Base-by-base conservation (phyloP, 2,113 vertebrate genomes). In the Xiphorhynchus elegans region DNA sequence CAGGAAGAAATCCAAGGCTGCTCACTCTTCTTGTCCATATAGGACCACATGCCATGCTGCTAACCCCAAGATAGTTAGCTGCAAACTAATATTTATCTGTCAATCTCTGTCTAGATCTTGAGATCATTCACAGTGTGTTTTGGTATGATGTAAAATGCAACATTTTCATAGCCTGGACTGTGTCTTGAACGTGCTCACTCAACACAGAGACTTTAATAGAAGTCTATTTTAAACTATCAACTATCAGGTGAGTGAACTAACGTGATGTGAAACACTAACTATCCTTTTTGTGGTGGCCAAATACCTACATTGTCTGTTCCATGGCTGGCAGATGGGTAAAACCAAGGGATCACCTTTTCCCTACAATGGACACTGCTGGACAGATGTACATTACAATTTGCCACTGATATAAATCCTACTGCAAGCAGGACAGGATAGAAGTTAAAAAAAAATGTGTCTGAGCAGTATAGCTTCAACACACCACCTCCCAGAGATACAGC, bases 1-100 rank as follows among this genome's bases (percentile, higher is more conserved):
- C 13, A 87, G 46, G 23, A 84, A 76, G 67, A 94, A 89, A 94
- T 58, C n/a, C 47, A 73, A 75, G 83, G 25, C 9, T 49, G 8
- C 21, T 60, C 21, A 28, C 13, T 39, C 33, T 44, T 23, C 24
- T 35, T 81, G 55, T 42, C 60, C 69, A 72, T 40, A 31, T 16
- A 58, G 37, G 15, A 60, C 29, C 33, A 21, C 33, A 39, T 33
- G 20, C 9, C 40, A 3, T 37, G 35, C 35, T 70, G 42, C 33
- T 55, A 78, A 68, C 17, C 35, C 37, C 24, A 19, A 73, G 39
- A 37, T 1, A 80, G 10, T 11, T 68, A 52, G 7, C 46, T 63
- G 44, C 19, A 56, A 28, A 62, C 31, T 35, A 44, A 13, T 44
- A 56, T 56, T 59, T 68, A 11, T 67, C 39, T 68, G 13, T 49